Evolutionary conservation across 2,113 vertebrate species (phyloP), one percentile per base, ranked within the genome.

Genomic region (Dermatemys mawii): DNA sequence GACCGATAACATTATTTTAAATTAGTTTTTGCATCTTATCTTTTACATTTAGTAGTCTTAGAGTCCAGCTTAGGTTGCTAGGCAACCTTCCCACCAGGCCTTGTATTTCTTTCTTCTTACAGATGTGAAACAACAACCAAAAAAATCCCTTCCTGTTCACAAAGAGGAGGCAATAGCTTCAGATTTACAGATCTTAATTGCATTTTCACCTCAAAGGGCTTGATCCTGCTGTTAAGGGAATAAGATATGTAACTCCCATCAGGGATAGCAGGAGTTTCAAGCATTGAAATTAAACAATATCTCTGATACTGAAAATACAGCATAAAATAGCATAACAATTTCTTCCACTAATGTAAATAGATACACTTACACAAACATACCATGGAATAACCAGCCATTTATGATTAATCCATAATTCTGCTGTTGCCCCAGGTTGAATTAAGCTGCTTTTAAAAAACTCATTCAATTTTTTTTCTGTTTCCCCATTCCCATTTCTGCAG

Each of bases 71-170:
- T 92, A 82, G 11, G 97, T 97, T 97, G 95, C 96, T 94, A 96
- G 85, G 96, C 95, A 96, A 97, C 97, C 63, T 94, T 79, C 96
- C 96, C 90, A 90, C 35, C 1, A 44, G 90, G 93, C 53, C 82
- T 76, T 49, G 88, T 94, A 78, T 86, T 94, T 95, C 94, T 94
- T 93, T 94, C 89, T 70, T 96, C 73, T 93, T 93, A 86, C 94
- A 94, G 81, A 92, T 63, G 80, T 70, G 81, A 86, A 92, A 91
- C 46, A 86, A 84, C 88, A 90, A 92, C 75, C 73, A 76, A 63
- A 51, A 41, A 76, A 88, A 94, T 76, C 79, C 80, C 93, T 91
- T 83, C 3, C 12, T 76, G 85, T 86, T 96, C 55, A 35, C 87
- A 46, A 10, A 41, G 89, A 41, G 22, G 89, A 88, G 57, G 89